phyloP scores from a whole-genome alignment of 2,888 invertebrate genomes.

The Miltochrista miniata region DNA sequence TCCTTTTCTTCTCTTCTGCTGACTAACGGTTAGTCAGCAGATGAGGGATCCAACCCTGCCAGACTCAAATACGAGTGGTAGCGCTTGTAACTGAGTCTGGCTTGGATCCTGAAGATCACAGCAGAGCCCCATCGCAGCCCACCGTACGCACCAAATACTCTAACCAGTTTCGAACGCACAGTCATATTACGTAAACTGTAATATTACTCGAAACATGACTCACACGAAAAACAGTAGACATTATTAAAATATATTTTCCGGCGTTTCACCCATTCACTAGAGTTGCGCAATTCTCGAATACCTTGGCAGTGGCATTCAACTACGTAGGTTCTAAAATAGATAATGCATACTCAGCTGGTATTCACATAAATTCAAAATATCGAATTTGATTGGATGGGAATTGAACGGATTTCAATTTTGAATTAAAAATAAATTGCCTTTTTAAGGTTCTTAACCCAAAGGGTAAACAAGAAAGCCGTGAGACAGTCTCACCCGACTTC shows the following conservation, averaged over 20 bases:
- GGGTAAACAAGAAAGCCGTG: too few relatives aligned
- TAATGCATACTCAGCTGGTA: conserved; percentile 40
- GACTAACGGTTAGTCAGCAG: too few relatives aligned
- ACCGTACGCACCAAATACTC: too few relatives aligned
- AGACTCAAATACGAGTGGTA: too few relatives aligned
- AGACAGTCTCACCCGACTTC: too few relatives aligned
- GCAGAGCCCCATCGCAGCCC: too few relatives aligned
- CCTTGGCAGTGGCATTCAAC: conserved; percentile 70
- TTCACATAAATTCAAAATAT: conserved; percentile 17
- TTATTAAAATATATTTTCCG: conserved; percentile 22
- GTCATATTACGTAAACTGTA: conserved; percentile 17
- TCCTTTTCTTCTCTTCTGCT: too few relatives aligned
- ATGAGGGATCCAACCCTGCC: too few relatives aligned
- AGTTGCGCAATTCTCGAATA: conserved; percentile 44
- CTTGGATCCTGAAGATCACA: too few relatives aligned
- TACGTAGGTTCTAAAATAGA: conserved; percentile 51
- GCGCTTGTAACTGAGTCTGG: too few relatives aligned
- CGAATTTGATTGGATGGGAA: not conserved
- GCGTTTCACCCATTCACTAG: conserved; percentile 23
- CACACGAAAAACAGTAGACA: conserved; percentile 39
- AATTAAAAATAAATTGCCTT: too few relatives aligned
- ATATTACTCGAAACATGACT: conserved; percentile 46
- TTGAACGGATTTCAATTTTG: not conserved
- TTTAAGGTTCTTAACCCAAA: too few relatives aligned
- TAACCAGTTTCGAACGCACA: conserved; percentile 2